Evolutionary conservation across 1,140 invertebrate genomes (phyloP), one percentile per base, ranked within the genome.

Genomic region (Sogatella furcifera): DNA sequence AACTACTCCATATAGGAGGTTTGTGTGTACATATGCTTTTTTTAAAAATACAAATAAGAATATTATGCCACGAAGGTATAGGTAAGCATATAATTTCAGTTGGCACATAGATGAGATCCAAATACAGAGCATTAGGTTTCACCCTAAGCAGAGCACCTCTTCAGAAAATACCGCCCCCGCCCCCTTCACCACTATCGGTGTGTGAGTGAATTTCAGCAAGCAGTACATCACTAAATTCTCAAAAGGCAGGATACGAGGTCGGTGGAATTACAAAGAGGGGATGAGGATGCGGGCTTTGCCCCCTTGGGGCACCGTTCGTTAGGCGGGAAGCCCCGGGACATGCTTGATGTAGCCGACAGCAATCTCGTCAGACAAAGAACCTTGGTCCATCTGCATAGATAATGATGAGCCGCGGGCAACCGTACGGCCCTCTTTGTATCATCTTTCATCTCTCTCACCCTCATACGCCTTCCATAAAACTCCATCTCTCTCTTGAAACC

Each of bases 301-400:
- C 46, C 46, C 46, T 44, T 14, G 43, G 17, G 43, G 43, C 34
- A 9, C 34, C 34, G 15, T 14, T 15, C 46, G 46, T 49, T 44
- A 44, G 43, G 9, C 43, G 17, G 46, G 15, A 22, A 11, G 21
- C 21, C 46, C 15, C 3, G 15, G 46, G 46, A 22, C 46, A 9
- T n/a, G 15, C 46, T 49, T 49, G 46, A 49, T 49, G 6, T 17
- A 22, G 46, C 15, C 46, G 46, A 49, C 46, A 49, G 46, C 46
- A 8, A 5, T 6, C 46, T 49, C 46, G 46, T 49, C 46, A 49
- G 46, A 49, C 46, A 49, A 49, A 49, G 46, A 49, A 49, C 46
- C 46, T 38, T 22, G 15, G 46, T 49, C 46, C 46, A 49, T 49
- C 46, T 49, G 46, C 46, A 49, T 49, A 49, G 46, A 49, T 49